phyloP scores from a whole-genome alignment of 92 coral and sea anemone species.

The Muricea muricata region DNA sequence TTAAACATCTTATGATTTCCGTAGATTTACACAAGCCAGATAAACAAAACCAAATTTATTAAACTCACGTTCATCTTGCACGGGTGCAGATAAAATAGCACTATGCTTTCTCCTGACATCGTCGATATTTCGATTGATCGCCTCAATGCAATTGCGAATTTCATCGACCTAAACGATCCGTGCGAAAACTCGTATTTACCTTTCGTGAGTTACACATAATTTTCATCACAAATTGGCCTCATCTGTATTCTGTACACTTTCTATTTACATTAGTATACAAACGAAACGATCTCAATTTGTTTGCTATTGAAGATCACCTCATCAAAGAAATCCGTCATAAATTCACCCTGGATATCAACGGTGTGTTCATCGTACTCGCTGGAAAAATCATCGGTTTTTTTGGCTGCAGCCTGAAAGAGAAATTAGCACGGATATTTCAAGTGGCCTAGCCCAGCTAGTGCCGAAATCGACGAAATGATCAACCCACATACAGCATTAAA shows the following conservation, averaged over 20 bases:
- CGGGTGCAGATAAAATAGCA: constrained; percentile 85
- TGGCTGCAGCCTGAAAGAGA: constrained; percentile 4
- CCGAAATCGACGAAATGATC: neutral
- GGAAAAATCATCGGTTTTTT: constrained; percentile 13
- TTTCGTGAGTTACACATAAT: no score
- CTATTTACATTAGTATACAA: neutral
- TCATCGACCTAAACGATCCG: constrained; percentile 72
- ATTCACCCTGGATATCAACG: constrained; percentile 8
- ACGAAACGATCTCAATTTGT: neutral
- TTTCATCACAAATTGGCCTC: neutral
- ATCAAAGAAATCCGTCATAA: constrained; percentile 28
- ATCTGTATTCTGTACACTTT: no score
- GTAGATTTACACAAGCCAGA: no score
- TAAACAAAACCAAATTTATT: no score
- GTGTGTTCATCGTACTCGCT: constrained; percentile 21
- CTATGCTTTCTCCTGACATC: constrained; percentile 93
- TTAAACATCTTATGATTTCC: constrained; percentile 12
- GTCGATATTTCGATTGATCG: constrained; percentile 85
- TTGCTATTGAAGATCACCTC: constrained; percentile 3
- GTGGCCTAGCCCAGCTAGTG: neutral
- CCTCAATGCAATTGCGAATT: constrained; percentile 82
- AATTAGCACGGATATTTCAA: neutral
- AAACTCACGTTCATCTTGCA: constrained; percentile 79
- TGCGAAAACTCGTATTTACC: neutral
- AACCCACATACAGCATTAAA: neutral